A percentile compares a stretch with the other conserved stretches of the same genome.
Evolutionary conservation across 2,888 invertebrate genomes (phyloP).

Genomic region (Netelia melanura): DNA sequence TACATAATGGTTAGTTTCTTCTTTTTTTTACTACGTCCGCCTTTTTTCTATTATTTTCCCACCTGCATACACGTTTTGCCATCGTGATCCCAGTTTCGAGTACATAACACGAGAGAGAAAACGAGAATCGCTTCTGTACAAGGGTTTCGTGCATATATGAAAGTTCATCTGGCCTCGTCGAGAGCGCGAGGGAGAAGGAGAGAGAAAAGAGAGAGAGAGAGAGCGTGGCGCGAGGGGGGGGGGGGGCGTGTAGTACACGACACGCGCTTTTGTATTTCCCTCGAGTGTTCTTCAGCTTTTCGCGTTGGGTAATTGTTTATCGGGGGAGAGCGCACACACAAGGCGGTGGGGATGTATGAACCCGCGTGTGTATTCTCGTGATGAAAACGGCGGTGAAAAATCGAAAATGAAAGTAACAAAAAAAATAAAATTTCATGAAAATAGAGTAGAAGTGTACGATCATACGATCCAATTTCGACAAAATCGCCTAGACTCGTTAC

Average conservation of each 20-base stretch:
- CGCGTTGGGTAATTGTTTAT: slow-evolving; percentile 64
- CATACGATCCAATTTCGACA: no score
- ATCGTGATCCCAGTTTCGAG: slow-evolving; percentile 12
- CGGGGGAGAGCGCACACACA: neutral
- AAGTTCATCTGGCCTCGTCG: slow-evolving; percentile 47
- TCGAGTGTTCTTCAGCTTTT: slow-evolving; percentile 70
- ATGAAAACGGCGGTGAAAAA: neutral
- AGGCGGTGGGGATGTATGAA: neutral
- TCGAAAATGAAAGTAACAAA: neutral
- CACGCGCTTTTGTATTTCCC: slow-evolving; percentile 73
- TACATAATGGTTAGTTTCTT: slow-evolving; percentile 20
- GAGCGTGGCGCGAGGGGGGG: neutral
- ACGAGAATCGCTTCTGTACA: slow-evolving; percentile 24
- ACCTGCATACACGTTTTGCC: slow-evolving; percentile 46
- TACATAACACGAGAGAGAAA: slow-evolving; percentile 13
- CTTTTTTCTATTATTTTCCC: slow-evolving; percentile 61
- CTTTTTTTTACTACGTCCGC: neutral
- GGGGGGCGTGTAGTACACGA: slow-evolving; percentile 7
- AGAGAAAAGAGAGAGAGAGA: neutral
- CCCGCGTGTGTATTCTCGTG: neutral
- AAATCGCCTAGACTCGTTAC: no score
- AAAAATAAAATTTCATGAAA: neutral
- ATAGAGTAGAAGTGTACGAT: no score
- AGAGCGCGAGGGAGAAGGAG: neutral
- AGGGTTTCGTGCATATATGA: slow-evolving; percentile 52